Percentiles rank a stretch among this genome's conserved stretches.
Conservation (phyloP, 2,888 invertebrate genomes). For the Dicyrtoma fusca region DNA sequence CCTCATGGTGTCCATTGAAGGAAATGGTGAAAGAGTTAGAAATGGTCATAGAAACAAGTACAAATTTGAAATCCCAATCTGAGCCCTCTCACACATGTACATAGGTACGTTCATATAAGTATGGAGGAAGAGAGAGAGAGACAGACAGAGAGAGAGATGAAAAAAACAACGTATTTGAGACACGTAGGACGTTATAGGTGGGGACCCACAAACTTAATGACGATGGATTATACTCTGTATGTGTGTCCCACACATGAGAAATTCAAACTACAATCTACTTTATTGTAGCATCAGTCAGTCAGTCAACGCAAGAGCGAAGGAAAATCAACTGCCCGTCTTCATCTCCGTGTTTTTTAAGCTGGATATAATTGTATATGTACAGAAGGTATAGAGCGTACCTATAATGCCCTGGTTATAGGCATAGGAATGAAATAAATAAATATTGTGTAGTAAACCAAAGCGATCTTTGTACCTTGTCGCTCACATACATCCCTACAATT, state of each 20-base stretch:
- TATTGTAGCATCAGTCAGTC: constrained; percentile 5
- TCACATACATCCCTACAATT: neutral
- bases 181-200: constrained; percentile 38
- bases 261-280: neutral
- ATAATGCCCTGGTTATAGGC: no score
- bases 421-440: neutral
- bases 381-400: no score
- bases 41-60: constrained; percentile 27
- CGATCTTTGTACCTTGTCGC: neutral
- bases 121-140: neutral
- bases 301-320: no score
- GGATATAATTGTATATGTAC: neutral
- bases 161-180: constrained; percentile 28
- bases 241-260: constrained; percentile 30
- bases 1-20: neutral
- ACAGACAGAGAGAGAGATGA: neutral
- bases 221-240: constrained; percentile 35
- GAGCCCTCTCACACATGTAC: constrained; percentile 14
- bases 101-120: constrained; percentile 1
- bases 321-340: no score
- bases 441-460: neutral
- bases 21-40: constrained; percentile 12
- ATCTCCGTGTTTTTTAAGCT: no score
- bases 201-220: constrained; percentile 36
- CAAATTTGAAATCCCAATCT: constrained; percentile 26